Evolutionary conservation across 2,888 invertebrate species (phyloP).

Genomic region (Campoletis raptor): DNA sequence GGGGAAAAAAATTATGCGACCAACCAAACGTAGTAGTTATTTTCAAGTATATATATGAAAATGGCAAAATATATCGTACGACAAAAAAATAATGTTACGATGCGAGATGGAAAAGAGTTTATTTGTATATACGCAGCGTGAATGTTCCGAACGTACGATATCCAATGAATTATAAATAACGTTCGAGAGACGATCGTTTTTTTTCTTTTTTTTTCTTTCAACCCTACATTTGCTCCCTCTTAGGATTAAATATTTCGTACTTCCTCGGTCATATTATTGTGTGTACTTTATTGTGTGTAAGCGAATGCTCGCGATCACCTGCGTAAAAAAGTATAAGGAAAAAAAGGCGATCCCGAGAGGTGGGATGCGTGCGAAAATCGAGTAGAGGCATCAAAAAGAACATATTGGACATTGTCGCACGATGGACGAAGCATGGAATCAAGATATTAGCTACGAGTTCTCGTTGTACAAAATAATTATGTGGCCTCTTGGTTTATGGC

Average conservation of each 20-base stretch:
- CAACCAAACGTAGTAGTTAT: background rate
- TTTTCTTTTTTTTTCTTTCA: no score
- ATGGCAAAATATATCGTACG: slow-evolving; percentile 5
- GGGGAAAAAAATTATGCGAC: background rate
- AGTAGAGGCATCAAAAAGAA: background rate
- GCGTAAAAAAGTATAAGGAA: no score
- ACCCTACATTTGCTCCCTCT: slow-evolving; percentile 19
- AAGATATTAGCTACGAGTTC: slow-evolving; percentile 68
- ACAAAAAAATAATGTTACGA: slow-evolving; percentile 11
- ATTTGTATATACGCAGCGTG: background rate
- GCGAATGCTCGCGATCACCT: background rate
- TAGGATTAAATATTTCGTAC: slow-evolving; percentile 46
- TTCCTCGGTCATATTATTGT: slow-evolving; percentile 3
- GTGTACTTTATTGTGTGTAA: slow-evolving; percentile 20
- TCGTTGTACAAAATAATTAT: slow-evolving; percentile 68
- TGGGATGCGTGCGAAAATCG: no score
- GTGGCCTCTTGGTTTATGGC: slow-evolving; percentile 73
- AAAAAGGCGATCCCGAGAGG: slow-evolving; percentile 14
- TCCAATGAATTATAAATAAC: slow-evolving; percentile 61
- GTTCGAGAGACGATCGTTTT: slow-evolving; percentile 5
- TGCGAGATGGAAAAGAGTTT: slow-evolving; percentile 22
- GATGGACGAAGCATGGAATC: slow-evolving; percentile 63
- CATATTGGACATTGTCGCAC: slow-evolving; percentile 17
- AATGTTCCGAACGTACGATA: slow-evolving; percentile 30
- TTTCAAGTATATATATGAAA: background rate